Percentiles rank a stretch among this genome's conserved stretches.
These are phyloP conservation scores for Spongilla lacustris DNA, from an alignment of 37 sponge, comb jelly and placozoan genomes.

Conservation along the genomic window DNA sequence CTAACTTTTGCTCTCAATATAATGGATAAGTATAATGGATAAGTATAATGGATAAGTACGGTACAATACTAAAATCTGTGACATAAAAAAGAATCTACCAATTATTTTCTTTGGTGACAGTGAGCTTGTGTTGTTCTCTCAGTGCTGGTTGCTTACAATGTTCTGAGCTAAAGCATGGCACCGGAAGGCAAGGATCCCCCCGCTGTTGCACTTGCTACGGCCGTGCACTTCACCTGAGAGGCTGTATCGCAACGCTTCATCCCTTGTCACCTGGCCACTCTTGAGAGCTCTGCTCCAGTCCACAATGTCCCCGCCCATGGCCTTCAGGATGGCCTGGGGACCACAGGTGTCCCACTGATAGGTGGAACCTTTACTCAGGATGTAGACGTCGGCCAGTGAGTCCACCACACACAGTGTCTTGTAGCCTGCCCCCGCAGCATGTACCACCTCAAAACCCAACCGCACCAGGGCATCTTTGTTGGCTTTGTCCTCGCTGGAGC, in stretches of 20 bases:
- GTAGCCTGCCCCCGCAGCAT: constrained; percentile 58
- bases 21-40: too few species aligned
- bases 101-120: too few species aligned
- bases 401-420: constrained; percentile 57
- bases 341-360: constrained; percentile 84
- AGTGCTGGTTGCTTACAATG: neutral
- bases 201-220: neutral
- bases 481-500: constrained; percentile 17
- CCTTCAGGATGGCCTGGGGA: constrained; percentile 65
- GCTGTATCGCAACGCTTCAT: too few species aligned
- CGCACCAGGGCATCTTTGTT: neutral
- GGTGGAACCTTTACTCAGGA: constrained; percentile 30
- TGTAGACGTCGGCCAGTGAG: constrained; percentile 28
- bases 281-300: neutral
- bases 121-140: too few species aligned
- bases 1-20: too few species aligned
- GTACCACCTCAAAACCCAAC: constrained; percentile 8
- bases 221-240: too few species aligned
- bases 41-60: too few species aligned
- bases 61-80: too few species aligned
- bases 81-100: too few species aligned
- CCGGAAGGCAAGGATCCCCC: constrained; percentile 4
- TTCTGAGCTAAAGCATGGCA: neutral
- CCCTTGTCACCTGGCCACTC: too few species aligned
- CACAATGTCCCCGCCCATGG: constrained; percentile 56